These are phyloP conservation scores for Rambutsinella grinnellia DNA, from an alignment of 2,888 invertebrate species.

Conservation along the genomic window DNA sequence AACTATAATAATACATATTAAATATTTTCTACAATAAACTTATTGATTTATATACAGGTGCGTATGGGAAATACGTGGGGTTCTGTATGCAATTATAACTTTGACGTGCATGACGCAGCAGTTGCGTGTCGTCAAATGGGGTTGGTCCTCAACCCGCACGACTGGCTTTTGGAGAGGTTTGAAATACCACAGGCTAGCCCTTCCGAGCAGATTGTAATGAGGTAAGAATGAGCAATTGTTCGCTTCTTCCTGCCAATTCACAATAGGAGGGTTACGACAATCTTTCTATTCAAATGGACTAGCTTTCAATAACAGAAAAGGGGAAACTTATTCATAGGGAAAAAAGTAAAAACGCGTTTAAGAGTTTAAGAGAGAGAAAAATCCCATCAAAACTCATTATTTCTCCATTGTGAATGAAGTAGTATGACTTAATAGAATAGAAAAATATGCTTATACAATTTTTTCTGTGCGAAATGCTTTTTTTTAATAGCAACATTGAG, in stretches of 20 bases:
- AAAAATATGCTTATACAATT: too few relatives aligned
- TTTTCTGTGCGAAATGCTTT: too few relatives aligned
- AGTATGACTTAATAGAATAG: too few relatives aligned
- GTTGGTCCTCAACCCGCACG: slow-evolving; percentile 89
- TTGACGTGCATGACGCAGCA: slow-evolving; percentile 92
- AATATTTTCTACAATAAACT: slow-evolving; percentile 3
- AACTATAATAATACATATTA: neutral
- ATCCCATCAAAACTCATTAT: too few relatives aligned
- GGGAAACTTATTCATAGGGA: too few relatives aligned
- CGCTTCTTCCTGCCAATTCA: slow-evolving; percentile 10
- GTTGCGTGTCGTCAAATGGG: slow-evolving; percentile 96
- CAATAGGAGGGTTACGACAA: too few relatives aligned
- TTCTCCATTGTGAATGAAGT: too few relatives aligned
- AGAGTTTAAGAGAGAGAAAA: too few relatives aligned
- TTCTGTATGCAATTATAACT: slow-evolving; percentile 96
- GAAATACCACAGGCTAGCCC: slow-evolving; percentile 86
- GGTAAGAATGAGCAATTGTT: slow-evolving; percentile 67
- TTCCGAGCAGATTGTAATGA: slow-evolving; percentile 82
- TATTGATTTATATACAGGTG: slow-evolving; percentile 72
- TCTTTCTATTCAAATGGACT: too few relatives aligned
- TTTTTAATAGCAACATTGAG: slow-evolving; percentile 80
- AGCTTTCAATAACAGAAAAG: too few relatives aligned
- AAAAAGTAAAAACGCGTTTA: neutral
- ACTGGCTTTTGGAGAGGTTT: slow-evolving; percentile 87
- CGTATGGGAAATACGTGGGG: slow-evolving; percentile 92